phyloP scores from a whole-genome alignment of 2,797 vertebrate species.

The Diceros bicornis region DNA sequence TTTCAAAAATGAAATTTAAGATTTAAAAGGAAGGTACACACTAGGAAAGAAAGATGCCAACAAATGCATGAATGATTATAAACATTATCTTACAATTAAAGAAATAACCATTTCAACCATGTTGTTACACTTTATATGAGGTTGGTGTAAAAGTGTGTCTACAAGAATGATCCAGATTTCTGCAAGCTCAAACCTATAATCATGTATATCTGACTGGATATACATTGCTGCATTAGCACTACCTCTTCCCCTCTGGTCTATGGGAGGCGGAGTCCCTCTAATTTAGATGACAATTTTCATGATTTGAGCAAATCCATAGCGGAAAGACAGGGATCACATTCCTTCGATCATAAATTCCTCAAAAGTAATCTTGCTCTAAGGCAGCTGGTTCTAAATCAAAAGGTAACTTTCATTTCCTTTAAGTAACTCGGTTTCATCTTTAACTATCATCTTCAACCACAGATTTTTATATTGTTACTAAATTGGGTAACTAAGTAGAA shows the following conservation, averaged over 20 bases:
- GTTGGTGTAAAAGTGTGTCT: background rate
- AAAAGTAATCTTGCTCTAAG: slow-evolving; percentile 49
- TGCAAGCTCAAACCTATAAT: background rate
- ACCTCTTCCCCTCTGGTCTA: fast-evolving
- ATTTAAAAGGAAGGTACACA: background rate
- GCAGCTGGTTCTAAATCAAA: slow-evolving; percentile 64
- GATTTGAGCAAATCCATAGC: background rate
- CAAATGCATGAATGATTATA: background rate
- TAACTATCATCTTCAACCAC: slow-evolving; percentile 64
- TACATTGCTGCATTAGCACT: fast-evolving
- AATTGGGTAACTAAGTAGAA: slow-evolving; percentile 68
- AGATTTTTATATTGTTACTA: slow-evolving; percentile 64
- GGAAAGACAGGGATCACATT: slow-evolving; percentile 17
- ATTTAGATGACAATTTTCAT: background rate
- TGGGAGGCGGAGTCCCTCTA: background rate
- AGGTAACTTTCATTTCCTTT: slow-evolving; percentile 78
- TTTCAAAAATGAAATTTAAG: slow-evolving; percentile 49
- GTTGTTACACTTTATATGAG: background rate
- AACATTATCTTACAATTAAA: background rate
- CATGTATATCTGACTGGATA: fast-evolving
- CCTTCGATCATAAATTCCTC: slow-evolving; percentile 21
- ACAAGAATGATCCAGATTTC: background rate
- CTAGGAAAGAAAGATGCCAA: background rate
- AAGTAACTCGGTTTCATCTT: slow-evolving; percentile 51
- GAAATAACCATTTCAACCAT: background rate